phyloP scores from a whole-genome alignment of 2,113 vertebrate genomes.

The Cavia porcellus region DNA sequence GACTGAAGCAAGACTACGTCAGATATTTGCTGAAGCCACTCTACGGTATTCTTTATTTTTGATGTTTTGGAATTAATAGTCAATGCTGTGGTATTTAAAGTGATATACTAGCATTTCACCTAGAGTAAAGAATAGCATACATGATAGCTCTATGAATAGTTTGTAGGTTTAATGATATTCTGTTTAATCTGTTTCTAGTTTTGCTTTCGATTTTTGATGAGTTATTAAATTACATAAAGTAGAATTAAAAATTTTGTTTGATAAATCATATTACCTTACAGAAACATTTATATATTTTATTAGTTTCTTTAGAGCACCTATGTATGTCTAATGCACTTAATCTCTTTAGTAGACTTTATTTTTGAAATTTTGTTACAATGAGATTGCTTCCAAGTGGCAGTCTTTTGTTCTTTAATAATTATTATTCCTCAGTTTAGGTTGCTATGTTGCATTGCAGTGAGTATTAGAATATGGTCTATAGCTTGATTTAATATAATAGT shows the following conservation, averaged over 20 bases:
- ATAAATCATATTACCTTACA: neutral
- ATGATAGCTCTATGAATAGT: neutral
- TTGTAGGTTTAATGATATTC: neutral
- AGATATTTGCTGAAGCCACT: slow-evolving; percentile 96
- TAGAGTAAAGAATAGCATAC: slow-evolving; percentile 3
- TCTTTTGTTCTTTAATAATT: slow-evolving; percentile 7
- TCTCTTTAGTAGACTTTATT: neutral
- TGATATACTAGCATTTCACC: neutral
- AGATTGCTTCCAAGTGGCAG: neutral
- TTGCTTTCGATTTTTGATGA: slow-evolving; percentile 27
- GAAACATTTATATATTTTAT: neutral
- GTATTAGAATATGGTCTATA: neutral
- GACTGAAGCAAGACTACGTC: slow-evolving; percentile 94
- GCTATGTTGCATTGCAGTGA: neutral
- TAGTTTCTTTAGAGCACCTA: neutral
- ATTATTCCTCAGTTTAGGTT: neutral
- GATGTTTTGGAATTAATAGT: slow-evolving; percentile 47
- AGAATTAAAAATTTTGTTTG: neutral
- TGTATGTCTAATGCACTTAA: neutral
- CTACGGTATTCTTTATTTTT: slow-evolving; percentile 88
- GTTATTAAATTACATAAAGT: neutral
- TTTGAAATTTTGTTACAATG: neutral
- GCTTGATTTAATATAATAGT: neutral
- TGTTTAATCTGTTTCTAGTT: slow-evolving; percentile 1
- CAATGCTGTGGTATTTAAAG: neutral